Percentiles rank a stretch among this genome's conserved stretches.
These are phyloP conservation scores for Drosophila seclusa DNA, from an alignment of 2,888 invertebrate species.

Conservation along the genomic window DNA sequence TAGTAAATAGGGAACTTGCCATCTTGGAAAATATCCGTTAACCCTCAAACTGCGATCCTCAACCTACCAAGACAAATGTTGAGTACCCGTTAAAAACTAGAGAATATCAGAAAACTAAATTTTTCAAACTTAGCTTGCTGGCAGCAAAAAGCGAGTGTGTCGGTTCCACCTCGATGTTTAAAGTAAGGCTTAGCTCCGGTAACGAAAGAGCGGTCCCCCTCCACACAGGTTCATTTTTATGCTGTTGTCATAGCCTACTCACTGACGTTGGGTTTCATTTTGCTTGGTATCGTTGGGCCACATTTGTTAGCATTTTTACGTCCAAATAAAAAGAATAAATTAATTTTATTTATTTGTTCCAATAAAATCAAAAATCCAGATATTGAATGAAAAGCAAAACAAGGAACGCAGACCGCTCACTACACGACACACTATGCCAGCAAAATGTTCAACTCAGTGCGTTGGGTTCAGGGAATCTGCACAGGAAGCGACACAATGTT, in stretches of 20 bases:
- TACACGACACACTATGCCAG: no score
- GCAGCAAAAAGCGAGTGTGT: not conserved
- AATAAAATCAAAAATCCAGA: no score
- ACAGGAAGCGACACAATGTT: no score
- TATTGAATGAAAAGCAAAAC: no score
- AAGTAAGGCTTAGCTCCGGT: not conserved
- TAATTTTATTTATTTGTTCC: no score
- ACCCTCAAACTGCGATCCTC: not conserved
- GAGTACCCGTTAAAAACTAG: not conserved
- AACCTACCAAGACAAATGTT: not conserved
- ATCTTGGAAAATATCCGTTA: not conserved
- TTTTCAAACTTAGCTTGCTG: not conserved
- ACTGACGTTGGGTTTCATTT: no score
- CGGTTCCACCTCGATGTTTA: not conserved
- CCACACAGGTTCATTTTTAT: not conserved
- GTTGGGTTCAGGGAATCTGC: no score
- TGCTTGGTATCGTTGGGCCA: no score
- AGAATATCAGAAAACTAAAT: not conserved
- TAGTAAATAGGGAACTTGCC: not conserved
- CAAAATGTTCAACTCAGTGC: no score
- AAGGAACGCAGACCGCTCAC: no score
- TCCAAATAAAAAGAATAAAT: no score
- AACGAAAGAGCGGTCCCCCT: not conserved
- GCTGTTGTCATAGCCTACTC: not conserved
- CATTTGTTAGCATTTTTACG: no score